Conservation (phyloP, 2,797 vertebrate genomes). For the Tenualosa ilisha region DNA sequence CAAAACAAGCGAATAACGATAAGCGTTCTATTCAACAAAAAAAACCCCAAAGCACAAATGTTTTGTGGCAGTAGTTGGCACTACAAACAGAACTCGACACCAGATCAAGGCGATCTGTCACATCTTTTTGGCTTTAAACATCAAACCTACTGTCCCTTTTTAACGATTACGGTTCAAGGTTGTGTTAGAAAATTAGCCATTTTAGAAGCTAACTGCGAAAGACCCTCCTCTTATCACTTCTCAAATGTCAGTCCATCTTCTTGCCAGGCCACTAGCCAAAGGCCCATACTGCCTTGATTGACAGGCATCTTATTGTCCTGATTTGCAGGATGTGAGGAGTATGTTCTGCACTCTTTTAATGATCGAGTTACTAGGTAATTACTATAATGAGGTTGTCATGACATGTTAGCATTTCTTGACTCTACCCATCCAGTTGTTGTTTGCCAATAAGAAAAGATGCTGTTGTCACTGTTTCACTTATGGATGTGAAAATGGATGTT, state of each 20-base stretch:
- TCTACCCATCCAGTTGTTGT: background rate
- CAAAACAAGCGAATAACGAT: slow-evolving; percentile 8
- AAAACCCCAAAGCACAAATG: background rate
- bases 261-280: background rate
- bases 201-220: background rate
- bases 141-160: background rate
- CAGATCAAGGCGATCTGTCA: background rate
- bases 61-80: background rate
- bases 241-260: background rate
- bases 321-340: background rate
- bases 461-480: background rate
- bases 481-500: background rate
- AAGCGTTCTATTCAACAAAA: background rate
- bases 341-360: background rate
- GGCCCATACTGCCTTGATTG: background rate
- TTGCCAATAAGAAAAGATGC: background rate
- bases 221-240: background rate
- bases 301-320: background rate
- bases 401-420: background rate
- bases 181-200: background rate
- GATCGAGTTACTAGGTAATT: background rate
- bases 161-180: background rate
- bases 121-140: background rate
- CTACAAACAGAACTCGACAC: background rate
- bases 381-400: background rate